Evolutionary conservation across 1,140 invertebrate species (phyloP), one percentile per base, ranked within the genome.

Genomic region (Platyura marginata): DNA sequence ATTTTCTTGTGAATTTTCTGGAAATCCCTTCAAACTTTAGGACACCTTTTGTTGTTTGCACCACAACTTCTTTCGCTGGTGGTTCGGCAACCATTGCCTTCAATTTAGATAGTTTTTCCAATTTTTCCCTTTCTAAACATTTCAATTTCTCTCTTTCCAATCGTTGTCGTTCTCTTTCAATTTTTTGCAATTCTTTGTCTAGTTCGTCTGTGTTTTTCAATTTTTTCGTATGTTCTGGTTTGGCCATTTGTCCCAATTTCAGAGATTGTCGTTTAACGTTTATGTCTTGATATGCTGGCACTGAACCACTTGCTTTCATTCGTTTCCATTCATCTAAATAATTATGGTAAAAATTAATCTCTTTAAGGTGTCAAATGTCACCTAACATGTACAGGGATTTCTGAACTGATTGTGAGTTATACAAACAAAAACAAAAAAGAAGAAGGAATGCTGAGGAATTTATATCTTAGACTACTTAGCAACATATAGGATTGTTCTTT

Each of bases 21-120:
- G 81, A 86, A 46, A 87, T 86, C 1, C 86, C 85, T 65, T 85
- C 77, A 50, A 87, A 86, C 50, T 80, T 70, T 53, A 84, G 81
- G 34, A 82, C 77, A 8, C 84, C 83, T 0, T 75, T 79, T 0
- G 82, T 77, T 9, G 84, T 84, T 52, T 81, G 76, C 2, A 87
- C 77, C 35, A 84, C 62, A 16, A 89, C 74, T 55, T 88, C 81
- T 49, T 76, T 71, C 47, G 72, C 70, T 35, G 63, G 60, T 42
- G 66, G 61, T 44, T 65, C 62, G 1, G 61, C 59, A 11, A 68
- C 65, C 41, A 76, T 68, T 8, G 76, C 56, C 63, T 65, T 55
- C 56, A 79, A 62, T 55, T 77, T 77, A 35, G 74, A 63, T 48
- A 79, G 57, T 55, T 75, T 74, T 45, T 36, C 34, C 66, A 64